Evolutionary conservation across 1,140 invertebrate genomes (phyloP).

Genomic region (Vanessa tameamea): DNA sequence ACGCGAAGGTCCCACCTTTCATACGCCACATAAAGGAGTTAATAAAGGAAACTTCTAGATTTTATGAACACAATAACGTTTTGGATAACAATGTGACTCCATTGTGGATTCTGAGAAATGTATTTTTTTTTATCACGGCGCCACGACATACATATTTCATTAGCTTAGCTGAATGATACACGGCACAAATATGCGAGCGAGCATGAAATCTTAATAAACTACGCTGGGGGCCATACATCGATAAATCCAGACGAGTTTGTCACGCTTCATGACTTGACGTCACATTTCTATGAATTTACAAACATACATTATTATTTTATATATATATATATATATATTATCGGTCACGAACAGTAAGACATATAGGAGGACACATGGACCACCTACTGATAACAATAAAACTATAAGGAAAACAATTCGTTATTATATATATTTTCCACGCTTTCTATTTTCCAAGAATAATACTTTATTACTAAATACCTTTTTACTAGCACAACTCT

Average conservation of each 20-base stretch:
- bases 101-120: conserved; percentile 33
- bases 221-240: conserved; percentile 12
- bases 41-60: conserved; percentile 29
- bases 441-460: too few relatives aligned
- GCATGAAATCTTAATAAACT: conserved; percentile 26
- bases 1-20: background rate
- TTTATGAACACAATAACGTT: conserved; percentile 9
- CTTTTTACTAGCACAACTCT: too few relatives aligned
- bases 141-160: conserved; percentile 34
- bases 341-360: too few relatives aligned
- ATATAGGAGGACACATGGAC: too few relatives aligned
- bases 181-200: conserved; percentile 25
- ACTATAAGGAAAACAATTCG: too few relatives aligned
- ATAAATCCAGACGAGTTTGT: conserved; percentile 24
- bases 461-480: too few relatives aligned
- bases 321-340: too few relatives aligned
- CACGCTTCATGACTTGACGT: conserved; percentile 9
- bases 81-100: conserved; percentile 15
- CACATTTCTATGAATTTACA: conserved; percentile 8
- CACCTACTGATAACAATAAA: too few relatives aligned
- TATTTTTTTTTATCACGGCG: conserved; percentile 20
- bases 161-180: conserved; percentile 23
- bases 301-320: background rate
- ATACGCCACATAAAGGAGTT: background rate
- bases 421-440: too few relatives aligned